phyloP scores from a whole-genome alignment of 1,140 invertebrate genomes.

The Meloidogyne chitwoodi region DNA sequence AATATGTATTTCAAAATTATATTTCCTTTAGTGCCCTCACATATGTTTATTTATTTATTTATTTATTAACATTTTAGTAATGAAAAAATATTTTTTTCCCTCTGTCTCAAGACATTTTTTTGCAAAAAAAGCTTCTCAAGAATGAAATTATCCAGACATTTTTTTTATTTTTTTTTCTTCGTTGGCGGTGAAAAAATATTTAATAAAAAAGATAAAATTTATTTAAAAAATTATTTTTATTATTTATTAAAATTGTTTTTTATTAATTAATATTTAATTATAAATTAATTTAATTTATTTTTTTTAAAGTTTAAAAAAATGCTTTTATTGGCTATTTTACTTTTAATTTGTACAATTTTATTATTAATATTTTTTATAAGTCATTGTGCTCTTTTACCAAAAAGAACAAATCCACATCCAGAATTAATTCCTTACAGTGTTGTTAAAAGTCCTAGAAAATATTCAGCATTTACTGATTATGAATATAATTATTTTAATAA shows the following conservation, averaged over 20 bases:
- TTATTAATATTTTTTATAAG: conserved; percentile 14
- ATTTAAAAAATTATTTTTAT: too few relatives aligned
- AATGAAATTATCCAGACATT: not conserved
- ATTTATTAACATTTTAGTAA: too few relatives aligned
- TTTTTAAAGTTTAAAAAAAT: not conserved
- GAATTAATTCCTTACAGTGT: conserved; percentile 14
- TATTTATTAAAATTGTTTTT: too few relatives aligned
- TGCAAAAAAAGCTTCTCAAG: not conserved
- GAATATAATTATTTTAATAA: too few relatives aligned
- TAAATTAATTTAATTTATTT: not conserved
- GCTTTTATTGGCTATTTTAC: not conserved
- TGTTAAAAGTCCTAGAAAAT: conserved; percentile 19
- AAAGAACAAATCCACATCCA: conserved; percentile 7
- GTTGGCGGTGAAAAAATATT: not conserved
- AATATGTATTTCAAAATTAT: too few relatives aligned
- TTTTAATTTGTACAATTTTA: conserved; percentile 10
- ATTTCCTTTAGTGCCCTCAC: not conserved
- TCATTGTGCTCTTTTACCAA: conserved; percentile 10
- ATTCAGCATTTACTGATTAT: conserved; percentile 14
- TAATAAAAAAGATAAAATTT: too few relatives aligned
- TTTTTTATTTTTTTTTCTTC: not conserved
- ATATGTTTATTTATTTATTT: not conserved
- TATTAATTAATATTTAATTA: too few relatives aligned
- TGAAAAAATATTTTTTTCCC: too few relatives aligned
- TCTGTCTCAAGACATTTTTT: too few relatives aligned